phyloP scores from a whole-genome alignment of 2,888 invertebrate species.

The Paralinhomoeus sp. region DNA sequence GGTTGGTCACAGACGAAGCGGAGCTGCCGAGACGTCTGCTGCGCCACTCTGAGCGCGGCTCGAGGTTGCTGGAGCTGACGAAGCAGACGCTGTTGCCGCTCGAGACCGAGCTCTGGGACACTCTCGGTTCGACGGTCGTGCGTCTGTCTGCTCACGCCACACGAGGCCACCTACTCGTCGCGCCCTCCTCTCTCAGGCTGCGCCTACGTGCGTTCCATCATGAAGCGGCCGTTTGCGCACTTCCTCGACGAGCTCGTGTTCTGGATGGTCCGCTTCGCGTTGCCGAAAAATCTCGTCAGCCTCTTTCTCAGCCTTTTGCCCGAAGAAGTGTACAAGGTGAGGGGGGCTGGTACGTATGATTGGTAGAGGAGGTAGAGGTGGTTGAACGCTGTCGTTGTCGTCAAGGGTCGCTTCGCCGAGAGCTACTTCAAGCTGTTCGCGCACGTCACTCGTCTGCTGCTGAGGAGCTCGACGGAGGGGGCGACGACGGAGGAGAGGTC shows the following conservation, averaged over 20 bases:
- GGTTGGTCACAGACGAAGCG: too few species aligned
- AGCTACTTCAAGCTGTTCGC: constrained; percentile 91
- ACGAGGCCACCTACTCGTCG: too few species aligned
- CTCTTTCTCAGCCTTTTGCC: constrained; percentile 79
- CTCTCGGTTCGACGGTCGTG: too few species aligned
- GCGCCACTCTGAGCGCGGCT: too few species aligned
- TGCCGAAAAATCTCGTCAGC: constrained; percentile 86
- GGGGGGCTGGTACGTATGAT: not conserved
- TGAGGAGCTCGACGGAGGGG: constrained; percentile 29
- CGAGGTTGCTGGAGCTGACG: too few species aligned
- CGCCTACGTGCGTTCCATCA: too few species aligned
- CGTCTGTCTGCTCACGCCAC: too few species aligned
- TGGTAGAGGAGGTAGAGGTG: not conserved
- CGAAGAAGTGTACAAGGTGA: not conserved
- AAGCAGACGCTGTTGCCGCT: too few species aligned
- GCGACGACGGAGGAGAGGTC: constrained; percentile 32
- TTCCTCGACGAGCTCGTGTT: constrained; percentile 83
- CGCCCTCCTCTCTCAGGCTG: too few species aligned
- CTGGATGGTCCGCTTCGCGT: constrained; percentile 91
- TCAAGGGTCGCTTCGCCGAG: constrained; percentile 36
- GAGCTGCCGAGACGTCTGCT: too few species aligned
- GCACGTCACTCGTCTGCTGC: constrained; percentile 69
- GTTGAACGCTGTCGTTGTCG: not conserved
- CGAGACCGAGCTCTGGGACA: too few species aligned
- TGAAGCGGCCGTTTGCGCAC: too few species aligned